These are phyloP conservation scores for Acyrthosiphon pisum DNA, from an alignment of 1,140 invertebrate species.

Conservation along the genomic window DNA sequence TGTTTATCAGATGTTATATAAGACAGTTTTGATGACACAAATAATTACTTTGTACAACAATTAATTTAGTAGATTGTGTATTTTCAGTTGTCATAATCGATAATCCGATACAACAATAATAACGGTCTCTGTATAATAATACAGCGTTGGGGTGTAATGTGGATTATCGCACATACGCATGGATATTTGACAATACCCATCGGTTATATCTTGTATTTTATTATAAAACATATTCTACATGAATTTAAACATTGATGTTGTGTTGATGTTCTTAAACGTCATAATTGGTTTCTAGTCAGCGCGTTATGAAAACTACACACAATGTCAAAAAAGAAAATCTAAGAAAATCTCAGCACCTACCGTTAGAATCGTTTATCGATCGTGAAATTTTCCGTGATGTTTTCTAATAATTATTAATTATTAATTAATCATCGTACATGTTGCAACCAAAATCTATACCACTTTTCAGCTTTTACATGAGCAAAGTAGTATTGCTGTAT, in stretches of 20 bases:
- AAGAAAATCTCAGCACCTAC: neutral
- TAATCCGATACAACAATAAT: slow-evolving; percentile 11
- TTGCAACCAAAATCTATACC: neutral
- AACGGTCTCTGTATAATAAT: neutral
- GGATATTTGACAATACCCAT: neutral
- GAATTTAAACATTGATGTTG: neutral
- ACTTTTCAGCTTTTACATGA: neutral
- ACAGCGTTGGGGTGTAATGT: neutral
- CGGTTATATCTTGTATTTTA: neutral
- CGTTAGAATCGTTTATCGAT: neutral
- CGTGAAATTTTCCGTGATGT: neutral
- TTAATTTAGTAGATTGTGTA: neutral
- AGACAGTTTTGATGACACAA: neutral
- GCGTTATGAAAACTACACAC: neutral
- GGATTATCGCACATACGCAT: neutral
- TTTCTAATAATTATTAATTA: neutral
- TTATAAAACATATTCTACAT: neutral
- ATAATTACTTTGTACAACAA: neutral
- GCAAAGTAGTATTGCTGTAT: neutral
- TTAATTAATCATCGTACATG: too few species aligned
- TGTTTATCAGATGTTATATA: slow-evolving; percentile 19
- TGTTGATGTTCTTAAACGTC: neutral
- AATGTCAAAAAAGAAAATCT: neutral
- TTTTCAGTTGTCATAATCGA: neutral
- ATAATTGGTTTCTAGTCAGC: neutral